Evolutionary conservation across 2,113 vertebrate species (phyloP).

Genomic region (Ardeotis arabs): DNA sequence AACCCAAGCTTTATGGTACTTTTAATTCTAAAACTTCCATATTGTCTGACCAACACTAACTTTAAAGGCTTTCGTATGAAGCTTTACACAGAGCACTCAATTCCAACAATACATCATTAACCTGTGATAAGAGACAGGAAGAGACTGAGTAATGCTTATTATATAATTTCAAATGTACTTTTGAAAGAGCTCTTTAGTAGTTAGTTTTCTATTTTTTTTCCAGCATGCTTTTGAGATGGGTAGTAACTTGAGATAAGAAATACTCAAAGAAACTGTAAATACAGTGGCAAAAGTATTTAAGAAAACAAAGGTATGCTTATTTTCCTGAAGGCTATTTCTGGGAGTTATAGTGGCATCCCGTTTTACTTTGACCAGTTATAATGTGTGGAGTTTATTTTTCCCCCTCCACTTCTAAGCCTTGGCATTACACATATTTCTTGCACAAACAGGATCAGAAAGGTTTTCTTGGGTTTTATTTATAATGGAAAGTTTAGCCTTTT

Average conservation of each 20-base stretch:
- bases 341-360: neutral
- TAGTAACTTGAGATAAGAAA: neutral
- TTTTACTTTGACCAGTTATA: neutral
- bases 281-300: neutral
- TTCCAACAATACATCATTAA: neutral
- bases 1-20: neutral
- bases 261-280: neutral
- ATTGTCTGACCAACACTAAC: neutral
- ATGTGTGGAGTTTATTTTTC: neutral
- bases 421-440: neutral
- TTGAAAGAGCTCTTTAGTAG: neutral
- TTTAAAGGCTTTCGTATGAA: neutral
- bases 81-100: neutral
- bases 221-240: neutral
- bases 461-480: slow-evolving; percentile 39
- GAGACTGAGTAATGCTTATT: neutral
- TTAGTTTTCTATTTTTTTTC: neutral
- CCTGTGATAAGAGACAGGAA: neutral
- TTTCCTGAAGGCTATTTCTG: neutral
- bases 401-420: neutral
- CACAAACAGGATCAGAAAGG: slow-evolving; percentile 33
- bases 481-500: slow-evolving; percentile 47
- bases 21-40: neutral
- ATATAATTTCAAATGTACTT: neutral
- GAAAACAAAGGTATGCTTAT: neutral